Evolutionary conservation across 1,140 invertebrate species (phyloP), one percentile per base, ranked within the genome.

Genomic region (Nephila pilipes): DNA sequence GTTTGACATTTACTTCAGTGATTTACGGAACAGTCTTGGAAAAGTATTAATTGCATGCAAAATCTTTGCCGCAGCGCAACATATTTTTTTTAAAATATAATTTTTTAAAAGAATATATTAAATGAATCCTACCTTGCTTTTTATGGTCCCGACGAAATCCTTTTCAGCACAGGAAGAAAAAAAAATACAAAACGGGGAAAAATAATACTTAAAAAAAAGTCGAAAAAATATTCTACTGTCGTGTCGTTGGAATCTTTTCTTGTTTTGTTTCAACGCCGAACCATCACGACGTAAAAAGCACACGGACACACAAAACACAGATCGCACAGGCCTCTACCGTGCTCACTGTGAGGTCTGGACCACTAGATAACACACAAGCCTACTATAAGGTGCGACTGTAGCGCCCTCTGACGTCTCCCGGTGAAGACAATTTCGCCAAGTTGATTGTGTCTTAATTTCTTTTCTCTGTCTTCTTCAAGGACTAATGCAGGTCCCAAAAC

Each of bases 61-160:
- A 75, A 65, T 65, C 25, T 65, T n/a, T n/a, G 25, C 10, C 12
- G 22, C 5, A 65, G 10, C 2, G 1, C 14, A 25, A n/a, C 10
- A 25, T 1, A 63, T 25, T 65, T 25, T 65, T 46, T 14, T 25
- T 65, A 20, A 65, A 14, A 29, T 25, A 63, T 10, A 25, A 65
- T 1, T 65, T 65, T 25, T 1, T n/a, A 29, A 75, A 29, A 75
- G 20, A 83, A 83, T 80, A 80, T 36, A 38, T 46, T 32, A 55
- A 54, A 8, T 5, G 54, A 87, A 32, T 79, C 91, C 38, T 87
- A 93, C 91, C 91, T 93, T 85, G 60, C 57, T 87, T 54, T 57
- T 29, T 38, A 38, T 93, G 91, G 91, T 93, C 91, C 91, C 91
- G 91, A 36, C 85, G 85, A 93, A 93, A 93, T 93, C 91, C 91